Base-by-base conservation (phyloP, 2,113 vertebrate genomes). In the Oryzias javanicus region DNA sequence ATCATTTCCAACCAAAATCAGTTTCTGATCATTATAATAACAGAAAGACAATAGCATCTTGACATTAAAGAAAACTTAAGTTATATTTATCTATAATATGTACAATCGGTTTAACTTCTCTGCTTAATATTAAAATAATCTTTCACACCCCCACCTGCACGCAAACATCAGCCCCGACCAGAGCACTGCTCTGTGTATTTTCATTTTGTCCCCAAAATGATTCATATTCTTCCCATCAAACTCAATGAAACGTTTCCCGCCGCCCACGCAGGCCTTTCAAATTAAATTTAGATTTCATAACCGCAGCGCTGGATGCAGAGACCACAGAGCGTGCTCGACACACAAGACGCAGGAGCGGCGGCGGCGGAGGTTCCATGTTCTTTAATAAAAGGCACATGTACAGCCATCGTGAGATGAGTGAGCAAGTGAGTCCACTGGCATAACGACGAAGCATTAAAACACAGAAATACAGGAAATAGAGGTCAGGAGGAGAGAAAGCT, bases 311-410 rank as follows among this genome's bases (percentile, higher is more conserved):
- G 66, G 66, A 71, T 67, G 58, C 52, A 81, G 79, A 70, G 80
- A 80, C 72, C 27, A 80, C 70, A 25, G 42, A 15, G 61, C 49
- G 47, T 48, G 57, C 52, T 60, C 17, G 22, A 45, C 45, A 49
- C 50, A 17, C 22, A 53, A 63, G 40, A 64, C 15, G 49, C 58
- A 53, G 46, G 20, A 49, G 61, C 55, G 4, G 47, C 29, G 76
- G 35, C 35, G 35, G 35, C 35, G 8, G 35, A 87, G 86, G 84
- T 89, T 89, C 79, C 74, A 86, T 89, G 83, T 89, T 83, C 80
- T 90, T 90, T 89, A 90, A 89, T 90, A 88, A 89, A 90, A 90
- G 87, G 89, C 89, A 90, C 89, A 90, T 89, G 84, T 90, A 88
- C 89, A 90, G 89, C 89, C 87, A 88, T 81, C 85, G 89, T 89